Evolutionary conservation across 2,888 invertebrate species (phyloP), one percentile per base, ranked within the genome.

Genomic region (Calephelis perditalis): DNA sequence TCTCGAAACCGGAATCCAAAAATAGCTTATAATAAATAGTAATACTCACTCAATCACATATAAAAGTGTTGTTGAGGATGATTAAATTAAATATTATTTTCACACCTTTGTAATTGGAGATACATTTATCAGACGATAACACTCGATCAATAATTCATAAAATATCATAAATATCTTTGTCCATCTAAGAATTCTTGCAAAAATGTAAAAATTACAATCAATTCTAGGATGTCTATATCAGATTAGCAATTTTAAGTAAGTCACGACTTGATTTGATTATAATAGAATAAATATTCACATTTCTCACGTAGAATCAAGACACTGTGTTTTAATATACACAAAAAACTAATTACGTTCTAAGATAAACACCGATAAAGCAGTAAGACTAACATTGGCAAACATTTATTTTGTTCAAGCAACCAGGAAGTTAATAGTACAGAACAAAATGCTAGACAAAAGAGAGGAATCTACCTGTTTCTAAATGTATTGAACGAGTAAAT

Each of bases 401-500:
- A 36, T 36, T 54, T 36, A 11, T 36, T 11, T 7, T 7, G 11
- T 35, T 11, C 4, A 52, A 2, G 6, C 35, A 35, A 52, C 11
- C 52, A 52, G 35, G 5, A 52, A 7, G 35, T 8, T 52, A 35
- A 6, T 26, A 11, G 11, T 35, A 15, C 11, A 52, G 35, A 15
- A 11, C 4, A 52, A 35, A 35, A 52, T 52, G 6, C 52, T 52
- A 52, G 64, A 58, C 62, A 61, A 59, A 59, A 61, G 61, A 66
- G 68, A 67, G 65, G 60, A 57, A 65, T 65, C 67, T 69, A 64
- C 63, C 63, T 64, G 73, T 67, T 76, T 77, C 52, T 79, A 81
- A 79, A 81, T 81, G 78, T 81, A 82, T 84, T 69, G 82, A 84
- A 72, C 82, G 79, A 68, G 67, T 56, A 46, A 55, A 65, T 62